A percentile compares a stretch with the other conserved stretches of the same genome.
These are phyloP conservation scores for Oncorhynchus gorbuscha DNA, from an alignment of 2,113 vertebrate genomes.

Conservation along the genomic window DNA sequence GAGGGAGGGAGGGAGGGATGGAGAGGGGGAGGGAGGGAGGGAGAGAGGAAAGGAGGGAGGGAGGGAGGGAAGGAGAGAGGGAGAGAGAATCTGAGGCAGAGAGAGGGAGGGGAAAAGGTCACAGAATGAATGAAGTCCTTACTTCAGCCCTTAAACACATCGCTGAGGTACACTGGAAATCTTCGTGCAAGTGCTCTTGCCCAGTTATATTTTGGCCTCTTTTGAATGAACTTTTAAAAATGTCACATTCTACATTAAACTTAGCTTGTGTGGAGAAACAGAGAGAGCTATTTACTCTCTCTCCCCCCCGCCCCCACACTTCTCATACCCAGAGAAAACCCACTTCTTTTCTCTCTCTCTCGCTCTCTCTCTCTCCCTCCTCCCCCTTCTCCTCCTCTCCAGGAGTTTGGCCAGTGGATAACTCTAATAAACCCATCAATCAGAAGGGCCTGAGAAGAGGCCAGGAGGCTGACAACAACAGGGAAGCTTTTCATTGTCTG, in stretches of 20 bases:
- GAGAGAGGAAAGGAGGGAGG: background rate
- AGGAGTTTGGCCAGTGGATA: constrained; percentile 36
- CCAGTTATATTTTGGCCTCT: constrained; percentile 31
- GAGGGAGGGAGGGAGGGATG: constrained; percentile 27
- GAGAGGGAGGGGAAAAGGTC: constrained; percentile 47
- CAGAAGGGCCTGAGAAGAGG: constrained; percentile 36
- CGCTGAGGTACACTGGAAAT: constrained; percentile 32
- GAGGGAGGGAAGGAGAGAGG: background rate
- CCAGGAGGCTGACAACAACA: constrained; percentile 22
- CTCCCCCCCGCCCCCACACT: background rate
- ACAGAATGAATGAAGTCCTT: constrained; percentile 50
- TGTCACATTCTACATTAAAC: background rate
- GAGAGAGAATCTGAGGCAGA: background rate
- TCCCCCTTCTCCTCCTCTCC: constrained; percentile 23
- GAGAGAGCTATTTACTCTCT: background rate
- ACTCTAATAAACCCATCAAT: constrained; percentile 58
- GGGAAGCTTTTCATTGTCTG: constrained; percentile 23
- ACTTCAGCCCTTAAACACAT: constrained; percentile 48
- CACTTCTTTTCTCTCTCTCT: no score
- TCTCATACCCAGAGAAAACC: no score
- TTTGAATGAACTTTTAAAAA: constrained; percentile 32
- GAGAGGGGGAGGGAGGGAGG: constrained; percentile 21
- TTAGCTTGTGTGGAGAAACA: background rate
- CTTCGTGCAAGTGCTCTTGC: constrained; percentile 37
- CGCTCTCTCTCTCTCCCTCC: background rate